Percentiles rank a stretch among this genome's conserved stretches.
Conservation (phyloP, 2,888 invertebrate species). For the Stenodera caucasica region DNA sequence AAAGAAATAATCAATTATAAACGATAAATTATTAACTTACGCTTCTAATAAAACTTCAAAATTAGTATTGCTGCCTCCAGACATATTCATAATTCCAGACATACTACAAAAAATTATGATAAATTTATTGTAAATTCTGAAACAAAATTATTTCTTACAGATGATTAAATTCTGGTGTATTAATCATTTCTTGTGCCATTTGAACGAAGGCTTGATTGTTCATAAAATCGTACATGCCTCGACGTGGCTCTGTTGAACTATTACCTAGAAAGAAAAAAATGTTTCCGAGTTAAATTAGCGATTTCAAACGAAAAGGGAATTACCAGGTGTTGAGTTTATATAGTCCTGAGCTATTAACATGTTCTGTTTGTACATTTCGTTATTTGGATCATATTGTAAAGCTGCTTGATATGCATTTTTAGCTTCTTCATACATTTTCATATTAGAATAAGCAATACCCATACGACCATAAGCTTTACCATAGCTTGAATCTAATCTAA, state of each 20-base stretch:
- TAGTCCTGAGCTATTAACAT: slow-evolving; percentile 78
- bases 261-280: slow-evolving; percentile 23
- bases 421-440: slow-evolving; percentile 82
- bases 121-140: slow-evolving; percentile 5
- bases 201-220: slow-evolving; percentile 81
- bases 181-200: slow-evolving; percentile 82
- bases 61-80: slow-evolving; percentile 43
- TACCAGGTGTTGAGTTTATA: slow-evolving; percentile 36
- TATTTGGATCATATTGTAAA: slow-evolving; percentile 86
- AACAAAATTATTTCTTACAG: slow-evolving; percentile 53
- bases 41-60: slow-evolving; percentile 49
- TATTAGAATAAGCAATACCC: slow-evolving; percentile 83
- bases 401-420: slow-evolving; percentile 86
- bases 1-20: background rate
- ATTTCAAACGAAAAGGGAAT: background rate
- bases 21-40: slow-evolving; percentile 35
- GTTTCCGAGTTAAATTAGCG: background rate
- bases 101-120: slow-evolving; percentile 41
- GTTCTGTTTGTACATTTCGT: slow-evolving; percentile 87
- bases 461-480: slow-evolving; percentile 94
- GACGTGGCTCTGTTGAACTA: slow-evolving; percentile 36
- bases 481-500: slow-evolving; percentile 87
- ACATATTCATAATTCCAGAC: slow-evolving; percentile 49
- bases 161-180: slow-evolving; percentile 82
- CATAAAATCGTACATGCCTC: slow-evolving; percentile 63